phyloP scores from a whole-genome alignment of 2,888 invertebrate species.

The Hydrotaea diabolus region DNA sequence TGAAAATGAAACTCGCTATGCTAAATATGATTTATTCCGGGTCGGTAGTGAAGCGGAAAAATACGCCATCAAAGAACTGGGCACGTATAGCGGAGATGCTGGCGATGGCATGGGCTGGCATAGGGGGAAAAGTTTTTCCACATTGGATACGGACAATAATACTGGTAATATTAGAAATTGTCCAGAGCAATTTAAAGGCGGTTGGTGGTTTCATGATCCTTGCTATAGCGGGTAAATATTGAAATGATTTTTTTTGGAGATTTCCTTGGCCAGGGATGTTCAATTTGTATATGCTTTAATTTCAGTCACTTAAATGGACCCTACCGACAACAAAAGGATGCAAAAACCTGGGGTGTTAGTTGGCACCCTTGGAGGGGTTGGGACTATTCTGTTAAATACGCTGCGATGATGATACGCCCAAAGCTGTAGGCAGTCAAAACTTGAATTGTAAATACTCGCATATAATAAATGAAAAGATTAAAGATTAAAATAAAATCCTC shows the following conservation, averaged over 20 bases:
- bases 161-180: neutral
- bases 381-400: constrained; percentile 16
- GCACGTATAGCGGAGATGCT: constrained; percentile 84
- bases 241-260: too few species aligned
- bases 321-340: neutral
- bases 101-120: constrained; percentile 81
- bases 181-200: neutral
- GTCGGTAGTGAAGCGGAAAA: constrained; percentile 85
- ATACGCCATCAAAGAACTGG: constrained; percentile 84
- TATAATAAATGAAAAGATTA: too few species aligned
- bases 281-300: neutral
- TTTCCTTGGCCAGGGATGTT: too few species aligned
- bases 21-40: constrained; percentile 84
- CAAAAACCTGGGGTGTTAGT: neutral
- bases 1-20: constrained; percentile 82
- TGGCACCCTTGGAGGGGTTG: neutral
- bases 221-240: constrained; percentile 16
- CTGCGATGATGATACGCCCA: constrained; percentile 8
- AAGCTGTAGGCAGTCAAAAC: neutral
- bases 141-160: constrained; percentile 9
- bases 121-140: neutral
- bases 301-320: neutral
- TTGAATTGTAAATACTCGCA: too few species aligned
- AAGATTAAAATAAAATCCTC: too few species aligned
- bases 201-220: constrained; percentile 21